Base-by-base conservation (phyloP, 2,113 vertebrate species). In the Scophthalmus maximus region DNA sequence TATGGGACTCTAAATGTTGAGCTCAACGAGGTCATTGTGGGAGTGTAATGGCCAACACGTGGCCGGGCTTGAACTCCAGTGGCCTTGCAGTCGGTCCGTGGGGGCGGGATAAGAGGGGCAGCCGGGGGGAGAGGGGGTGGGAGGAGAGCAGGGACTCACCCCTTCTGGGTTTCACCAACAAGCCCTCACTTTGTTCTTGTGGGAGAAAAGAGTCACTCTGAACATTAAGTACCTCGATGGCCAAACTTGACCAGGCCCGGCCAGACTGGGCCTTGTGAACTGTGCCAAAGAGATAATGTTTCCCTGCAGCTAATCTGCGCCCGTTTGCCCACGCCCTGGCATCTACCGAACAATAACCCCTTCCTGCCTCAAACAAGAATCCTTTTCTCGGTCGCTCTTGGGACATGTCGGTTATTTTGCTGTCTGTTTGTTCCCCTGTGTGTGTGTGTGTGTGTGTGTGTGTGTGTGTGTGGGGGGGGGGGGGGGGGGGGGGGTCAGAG, bases 1-100 rank as follows among this genome's bases (percentile, higher is more conserved):
- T 95, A 96, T 96, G 95, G 93, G 90, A 94, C 92, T 94, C 93
- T 91, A 94, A 95, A 95, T 94, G 91, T 93, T 95, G 89, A 91
- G 88, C 95, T 96, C 95, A 96, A 96, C 94, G 68, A 93, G 91
- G 89, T 92, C 95, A 94, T 93, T 94, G 94, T 95, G 89, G 93
- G 79, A 91, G 92, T 88, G 92, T 91, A 94, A 94, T 93, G 94
- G 92, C 82, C 92, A 93, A 93, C 95, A 95, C 94, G 95, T 96
- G 96, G 92, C 94, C 92, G 78, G 91, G 83, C 91, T 88, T 95
- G 95, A 96, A 96, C 95, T 96, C 93, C 91, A 80, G 85, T 93
- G 78, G 91, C 90, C 88, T 92, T 26, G 73, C 83, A 73, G 81
- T 87, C 81, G 87, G 77, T 85, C 75, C 77, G 79, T 89, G 79